These are phyloP conservation scores for Chrysolina haemoptera DNA, from an alignment of 2,888 invertebrate species.

Conservation along the genomic window DNA sequence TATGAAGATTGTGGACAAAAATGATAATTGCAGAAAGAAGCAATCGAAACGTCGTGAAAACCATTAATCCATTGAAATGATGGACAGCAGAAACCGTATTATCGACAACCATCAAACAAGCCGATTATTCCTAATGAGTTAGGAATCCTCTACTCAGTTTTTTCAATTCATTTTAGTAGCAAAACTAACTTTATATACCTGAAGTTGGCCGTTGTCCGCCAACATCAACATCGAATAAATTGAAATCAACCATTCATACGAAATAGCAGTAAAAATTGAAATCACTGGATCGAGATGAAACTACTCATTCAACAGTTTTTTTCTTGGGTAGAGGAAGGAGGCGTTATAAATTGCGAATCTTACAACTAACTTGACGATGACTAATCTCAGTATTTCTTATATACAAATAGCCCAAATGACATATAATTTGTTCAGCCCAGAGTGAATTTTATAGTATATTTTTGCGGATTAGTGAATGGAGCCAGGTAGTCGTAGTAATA, in stretches of 20 bases:
- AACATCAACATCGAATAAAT: no score
- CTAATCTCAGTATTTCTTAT: conserved; percentile 36
- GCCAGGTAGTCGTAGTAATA: conserved; percentile 37
- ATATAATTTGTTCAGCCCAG: conserved; percentile 35
- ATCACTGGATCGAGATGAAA: conserved; percentile 1
- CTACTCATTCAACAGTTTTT: not conserved
- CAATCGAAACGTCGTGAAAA: no score
- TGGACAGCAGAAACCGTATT: no score
- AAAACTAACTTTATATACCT: conserved; percentile 3
- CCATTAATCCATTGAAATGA: no score
- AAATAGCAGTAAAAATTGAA: not conserved
- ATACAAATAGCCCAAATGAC: conserved; percentile 35
- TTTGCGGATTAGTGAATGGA: conserved; percentile 38
- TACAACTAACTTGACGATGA: conserved; percentile 3
- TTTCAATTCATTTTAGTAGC: no score
- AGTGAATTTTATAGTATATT: conserved; percentile 31
- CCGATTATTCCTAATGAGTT: no score
- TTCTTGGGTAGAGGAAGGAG: not conserved
- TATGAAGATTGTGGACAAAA: no score
- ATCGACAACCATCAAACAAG: no score
- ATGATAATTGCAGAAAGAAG: no score
- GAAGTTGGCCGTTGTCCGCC: not conserved
- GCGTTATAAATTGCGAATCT: conserved; percentile 2
- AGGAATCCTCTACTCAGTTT: no score
- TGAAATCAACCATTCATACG: no score